These are phyloP conservation scores for Chrysodeixis includens DNA, from an alignment of 2,888 invertebrate genomes.

Conservation along the genomic window DNA sequence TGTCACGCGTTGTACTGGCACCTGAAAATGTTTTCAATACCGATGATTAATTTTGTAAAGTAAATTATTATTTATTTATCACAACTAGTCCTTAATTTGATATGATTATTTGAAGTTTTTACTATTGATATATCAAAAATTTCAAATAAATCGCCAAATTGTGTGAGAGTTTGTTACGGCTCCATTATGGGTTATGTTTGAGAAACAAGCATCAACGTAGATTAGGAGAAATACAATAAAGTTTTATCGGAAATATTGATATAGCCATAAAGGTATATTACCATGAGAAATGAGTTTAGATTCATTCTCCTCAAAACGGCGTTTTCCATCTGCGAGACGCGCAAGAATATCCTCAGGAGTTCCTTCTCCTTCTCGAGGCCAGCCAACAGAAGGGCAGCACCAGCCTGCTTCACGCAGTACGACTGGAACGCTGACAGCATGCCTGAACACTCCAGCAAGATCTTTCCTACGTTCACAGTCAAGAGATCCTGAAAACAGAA, in stretches of 20 bases:
- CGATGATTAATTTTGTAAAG: too few species aligned
- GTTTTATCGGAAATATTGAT: too few species aligned
- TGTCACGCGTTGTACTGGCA: conserved; percentile 98
- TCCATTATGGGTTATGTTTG: too few species aligned
- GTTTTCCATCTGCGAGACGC: conserved; percentile 99
- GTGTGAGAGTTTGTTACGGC: too few species aligned
- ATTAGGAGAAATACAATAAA: too few species aligned
- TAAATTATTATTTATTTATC: too few species aligned
- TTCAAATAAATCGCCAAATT: too few species aligned
- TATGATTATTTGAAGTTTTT: too few species aligned
- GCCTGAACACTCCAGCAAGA: conserved; percentile 96
- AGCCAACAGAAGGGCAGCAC: conserved; percentile 95
- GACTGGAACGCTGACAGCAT: conserved; percentile 98
- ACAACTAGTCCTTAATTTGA: too few species aligned
- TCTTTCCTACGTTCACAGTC: conserved; percentile 96
- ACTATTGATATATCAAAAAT: too few species aligned
- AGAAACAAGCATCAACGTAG: too few species aligned
- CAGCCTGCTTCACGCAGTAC: conserved; percentile 97
- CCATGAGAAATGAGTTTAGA: conserved; percentile 99
- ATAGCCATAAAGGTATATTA: conserved; percentile 74
- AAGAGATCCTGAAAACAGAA: conserved; percentile 90
- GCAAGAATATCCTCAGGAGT: conserved; percentile 96
- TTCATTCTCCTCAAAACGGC: conserved; percentile 97
- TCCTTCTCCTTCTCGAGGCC: conserved; percentile 98
- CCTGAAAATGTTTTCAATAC: conserved; percentile 86